A percentile compares a stretch with the other conserved stretches of the same genome.
phyloP scores from a whole-genome alignment of 92 coral and sea anemone genomes.

The Blastomussa wellsi region DNA sequence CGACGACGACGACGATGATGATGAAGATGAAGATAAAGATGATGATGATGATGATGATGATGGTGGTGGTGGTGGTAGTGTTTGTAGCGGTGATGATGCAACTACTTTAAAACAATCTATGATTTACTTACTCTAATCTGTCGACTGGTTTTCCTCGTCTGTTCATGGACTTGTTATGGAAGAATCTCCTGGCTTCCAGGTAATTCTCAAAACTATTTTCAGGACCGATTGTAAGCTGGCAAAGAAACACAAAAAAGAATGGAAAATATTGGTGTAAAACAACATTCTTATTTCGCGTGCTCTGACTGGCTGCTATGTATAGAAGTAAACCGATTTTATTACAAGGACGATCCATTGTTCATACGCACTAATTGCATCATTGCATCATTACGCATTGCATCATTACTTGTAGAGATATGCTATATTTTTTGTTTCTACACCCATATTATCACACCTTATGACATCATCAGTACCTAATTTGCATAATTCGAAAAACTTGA shows the following conservation, averaged over 20 bases:
- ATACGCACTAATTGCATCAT: too few species aligned
- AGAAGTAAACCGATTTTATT: too few species aligned
- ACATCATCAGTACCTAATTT: too few species aligned
- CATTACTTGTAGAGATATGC: too few species aligned
- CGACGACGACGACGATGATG: too few species aligned
- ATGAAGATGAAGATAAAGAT: too few species aligned
- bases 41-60: too few species aligned
- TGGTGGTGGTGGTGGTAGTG: background rate
- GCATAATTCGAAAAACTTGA: too few species aligned
- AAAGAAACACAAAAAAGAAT: background rate
- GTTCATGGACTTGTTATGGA: slow-evolving; percentile 90
- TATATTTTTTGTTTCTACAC: too few species aligned
- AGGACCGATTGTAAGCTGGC: slow-evolving; percentile 68
- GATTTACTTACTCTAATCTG: slow-evolving; percentile 81
- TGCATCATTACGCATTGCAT: too few species aligned
- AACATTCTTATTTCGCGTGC: background rate
- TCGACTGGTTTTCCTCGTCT: slow-evolving; percentile 86
- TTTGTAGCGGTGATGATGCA: background rate
- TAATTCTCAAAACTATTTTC: slow-evolving; percentile 85
- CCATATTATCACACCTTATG: too few species aligned
- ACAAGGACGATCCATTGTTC: too few species aligned
- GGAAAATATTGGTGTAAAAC: background rate
- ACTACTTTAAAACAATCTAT: background rate
- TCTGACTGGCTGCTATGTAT: background rate
- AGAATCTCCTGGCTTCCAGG: slow-evolving; percentile 87